Base-by-base conservation (phyloP, 2,888 invertebrate species). In the Sipha maydis region DNA sequence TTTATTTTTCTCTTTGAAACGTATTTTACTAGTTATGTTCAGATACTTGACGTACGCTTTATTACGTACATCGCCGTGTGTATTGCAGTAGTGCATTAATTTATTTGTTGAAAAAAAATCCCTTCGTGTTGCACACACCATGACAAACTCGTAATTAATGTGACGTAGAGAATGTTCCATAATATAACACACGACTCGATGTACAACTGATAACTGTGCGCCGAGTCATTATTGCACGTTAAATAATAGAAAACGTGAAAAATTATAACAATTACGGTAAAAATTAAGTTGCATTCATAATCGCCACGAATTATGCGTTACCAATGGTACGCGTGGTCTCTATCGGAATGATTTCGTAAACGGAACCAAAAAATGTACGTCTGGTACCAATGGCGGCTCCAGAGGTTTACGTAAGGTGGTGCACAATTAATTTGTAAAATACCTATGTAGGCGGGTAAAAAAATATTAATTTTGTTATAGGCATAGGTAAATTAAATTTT, bases 211-310 rank as follows among this genome's bases (percentile, higher is more conserved):
- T 28, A 41, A 67, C n/a, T 67, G 34, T 34, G 34, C 4, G 34
- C 17, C 9, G 56, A 80, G 80, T 67, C n/a, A 28, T 41, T 78
- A 54, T 67, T 80, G 3, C 17, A 3, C 38, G 9, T 75, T 75
- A 38, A 38, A 75, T 38, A 38, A 78, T 56, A 38, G 34, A 7
- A 67, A 38, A 67, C 67, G n/a, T 61, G 61, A 61, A 80, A 80
- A n/a, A 80, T n/a, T 61, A 41, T 28, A 61, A 80, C 41, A 41
- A 41, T 31, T 80, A 80, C 61, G 38, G n/a, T 80, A 80, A n/a
- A 28, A 80, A 80, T 80, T n/a, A 80, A 38, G 38, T 61, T n/a
- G 34, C 61, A 38, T 80, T 80, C n/a, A 61, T 3, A 56, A 56
- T 19, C 14, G 38, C 25, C 25, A 34, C n/a, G 41, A 3, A 8